phyloP scores from a whole-genome alignment of 2,113 vertebrate species.

The Lipotes vexillifer region DNA sequence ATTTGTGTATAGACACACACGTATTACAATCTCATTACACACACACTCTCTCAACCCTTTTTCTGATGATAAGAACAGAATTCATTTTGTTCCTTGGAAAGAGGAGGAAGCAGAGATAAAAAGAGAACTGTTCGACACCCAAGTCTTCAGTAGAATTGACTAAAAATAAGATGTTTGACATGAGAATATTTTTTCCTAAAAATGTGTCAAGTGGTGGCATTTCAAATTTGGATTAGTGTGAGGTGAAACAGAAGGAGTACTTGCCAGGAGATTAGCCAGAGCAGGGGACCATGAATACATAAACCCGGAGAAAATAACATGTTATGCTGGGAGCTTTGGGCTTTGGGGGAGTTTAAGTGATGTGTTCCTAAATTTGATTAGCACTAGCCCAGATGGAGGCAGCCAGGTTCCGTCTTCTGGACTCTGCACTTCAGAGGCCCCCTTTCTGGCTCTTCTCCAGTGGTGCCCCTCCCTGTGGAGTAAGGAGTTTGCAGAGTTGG shows the following conservation, averaged over 20 bases:
- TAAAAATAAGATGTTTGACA: not conserved
- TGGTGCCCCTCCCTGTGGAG: not conserved
- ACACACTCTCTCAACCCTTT: not conserved
- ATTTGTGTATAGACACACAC: not conserved
- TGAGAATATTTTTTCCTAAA: constrained; percentile 2
- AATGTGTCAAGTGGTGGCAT: not conserved
- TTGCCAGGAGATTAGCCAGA: not conserved
- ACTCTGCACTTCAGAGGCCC: not conserved
- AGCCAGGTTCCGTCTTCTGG: not conserved
- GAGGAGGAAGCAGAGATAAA: not conserved
- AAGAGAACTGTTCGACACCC: not conserved
- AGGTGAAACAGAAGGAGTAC: not conserved
- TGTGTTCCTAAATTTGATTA: not conserved
- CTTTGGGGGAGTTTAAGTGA: not conserved
- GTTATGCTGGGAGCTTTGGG: not conserved
- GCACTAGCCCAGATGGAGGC: not conserved
- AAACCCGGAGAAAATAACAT: not conserved
- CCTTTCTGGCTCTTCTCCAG: not conserved
- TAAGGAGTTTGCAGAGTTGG: not conserved
- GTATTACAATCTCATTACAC: not conserved
- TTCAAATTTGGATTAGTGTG: not conserved
- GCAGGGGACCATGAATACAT: not conserved
- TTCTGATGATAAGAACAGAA: not conserved
- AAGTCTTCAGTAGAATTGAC: not conserved
- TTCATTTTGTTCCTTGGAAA: not conserved